phyloP scores from a whole-genome alignment of 2,888 invertebrate species.

The Clanis bilineata region DNA sequence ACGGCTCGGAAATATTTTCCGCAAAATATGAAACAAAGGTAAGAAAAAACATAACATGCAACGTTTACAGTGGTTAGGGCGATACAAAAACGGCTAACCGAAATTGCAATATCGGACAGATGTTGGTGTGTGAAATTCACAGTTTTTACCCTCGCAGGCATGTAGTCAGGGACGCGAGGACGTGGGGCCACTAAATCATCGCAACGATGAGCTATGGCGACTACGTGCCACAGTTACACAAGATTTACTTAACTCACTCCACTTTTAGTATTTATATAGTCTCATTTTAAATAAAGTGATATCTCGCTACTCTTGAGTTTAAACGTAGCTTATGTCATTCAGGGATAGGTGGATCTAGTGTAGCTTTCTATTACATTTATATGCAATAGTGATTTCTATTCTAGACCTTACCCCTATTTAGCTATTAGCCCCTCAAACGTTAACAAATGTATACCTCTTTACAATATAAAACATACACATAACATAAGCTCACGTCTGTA shows the following conservation, averaged over 20 bases:
- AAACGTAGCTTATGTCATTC: too few species aligned
- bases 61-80: constrained; percentile 22
- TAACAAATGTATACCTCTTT: too few species aligned
- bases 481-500: too few species aligned
- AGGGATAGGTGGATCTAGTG: too few species aligned
- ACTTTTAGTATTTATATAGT: constrained; percentile 11
- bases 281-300: neutral
- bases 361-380: too few species aligned
- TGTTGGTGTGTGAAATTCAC: constrained; percentile 27
- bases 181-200: constrained; percentile 6
- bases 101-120: constrained; percentile 44
- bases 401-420: too few species aligned
- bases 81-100: constrained; percentile 34
- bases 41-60: neutral
- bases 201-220: constrained; percentile 6
- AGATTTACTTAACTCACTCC: constrained; percentile 5
- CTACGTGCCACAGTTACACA: neutral
- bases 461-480: too few species aligned
- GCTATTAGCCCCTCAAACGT: too few species aligned
- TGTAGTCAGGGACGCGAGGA: neutral
- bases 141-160: constrained; percentile 26
- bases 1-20: neutral
- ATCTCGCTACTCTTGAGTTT: too few species aligned
- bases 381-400: too few species aligned
- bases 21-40: constrained; percentile 3